Percentiles rank a stretch among this genome's conserved stretches.
Evolutionary conservation across 2,888 invertebrate species (phyloP).

Genomic region (Hypselothyrea guttata): DNA sequence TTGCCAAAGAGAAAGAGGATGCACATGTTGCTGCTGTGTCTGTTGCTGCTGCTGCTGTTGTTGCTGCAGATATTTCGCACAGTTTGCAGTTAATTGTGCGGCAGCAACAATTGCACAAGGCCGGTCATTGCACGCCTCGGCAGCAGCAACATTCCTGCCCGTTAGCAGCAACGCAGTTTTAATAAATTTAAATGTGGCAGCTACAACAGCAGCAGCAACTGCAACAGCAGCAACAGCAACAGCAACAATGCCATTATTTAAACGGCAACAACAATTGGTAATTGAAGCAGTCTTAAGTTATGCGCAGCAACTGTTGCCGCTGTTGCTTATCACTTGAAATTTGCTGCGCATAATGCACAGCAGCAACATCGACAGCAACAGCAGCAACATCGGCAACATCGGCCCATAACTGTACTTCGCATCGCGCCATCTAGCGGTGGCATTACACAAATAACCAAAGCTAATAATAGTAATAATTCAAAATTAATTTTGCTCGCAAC

Average conservation of each 20-base stretch:
- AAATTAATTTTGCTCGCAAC: constrained; percentile 70
- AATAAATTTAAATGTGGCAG: constrained; percentile 74
- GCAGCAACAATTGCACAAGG: constrained; percentile 2
- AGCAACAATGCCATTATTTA: constrained; percentile 69
- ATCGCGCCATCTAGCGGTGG: constrained; percentile 27
- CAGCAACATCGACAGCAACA: constrained; percentile 37
- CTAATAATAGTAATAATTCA: constrained; percentile 76
- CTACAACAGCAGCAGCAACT: constrained; percentile 6
- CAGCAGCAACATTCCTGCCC: constrained; percentile 62
- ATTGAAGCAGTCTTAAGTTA: constrained; percentile 63
- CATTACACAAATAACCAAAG: constrained; percentile 69
- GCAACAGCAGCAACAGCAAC: constrained; percentile 10
- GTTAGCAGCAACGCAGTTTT: constrained; percentile 71
- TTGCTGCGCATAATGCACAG: constrained; percentile 51
- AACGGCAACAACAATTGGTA: constrained; percentile 74
- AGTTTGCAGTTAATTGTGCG: neutral
- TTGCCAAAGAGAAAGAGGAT: constrained; percentile 39
- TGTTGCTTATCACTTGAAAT: constrained; percentile 44
- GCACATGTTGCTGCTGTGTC: constrained; percentile 34
- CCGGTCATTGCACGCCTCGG: constrained; percentile 54
- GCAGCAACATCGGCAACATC: constrained; percentile 16
- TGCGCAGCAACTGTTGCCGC: constrained; percentile 33
- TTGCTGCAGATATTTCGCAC: neutral
- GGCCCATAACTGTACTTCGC: constrained; percentile 40
- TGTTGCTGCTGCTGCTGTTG: constrained; percentile 22